phyloP scores from a whole-genome alignment of 2,888 invertebrate species.

The Drosophila putrida region DNA sequence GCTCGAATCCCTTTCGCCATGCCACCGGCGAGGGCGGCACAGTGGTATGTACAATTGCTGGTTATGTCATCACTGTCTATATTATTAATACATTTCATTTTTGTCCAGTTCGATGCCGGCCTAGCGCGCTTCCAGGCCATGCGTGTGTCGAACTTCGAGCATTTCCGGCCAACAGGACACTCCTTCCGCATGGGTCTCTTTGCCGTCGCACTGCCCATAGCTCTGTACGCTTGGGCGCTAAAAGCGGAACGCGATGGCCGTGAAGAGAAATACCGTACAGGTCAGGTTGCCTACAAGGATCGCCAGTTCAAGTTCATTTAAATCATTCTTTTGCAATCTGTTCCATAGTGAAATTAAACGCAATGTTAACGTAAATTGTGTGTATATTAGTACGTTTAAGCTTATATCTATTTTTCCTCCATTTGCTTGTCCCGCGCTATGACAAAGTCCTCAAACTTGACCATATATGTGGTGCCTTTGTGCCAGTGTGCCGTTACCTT shows the following conservation, averaged over 20 bases:
- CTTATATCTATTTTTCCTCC: slow-evolving; percentile 90
- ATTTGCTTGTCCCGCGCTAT: slow-evolving; percentile 95
- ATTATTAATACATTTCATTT: not conserved
- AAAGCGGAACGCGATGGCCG: slow-evolving; percentile 86
- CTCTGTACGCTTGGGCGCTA: slow-evolving; percentile 86
- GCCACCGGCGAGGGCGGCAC: slow-evolving; percentile 89
- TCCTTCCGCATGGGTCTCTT: slow-evolving; percentile 87
- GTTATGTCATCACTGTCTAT: slow-evolving; percentile 84
- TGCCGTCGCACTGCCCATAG: slow-evolving; percentile 87
- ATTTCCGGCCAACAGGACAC: slow-evolving; percentile 89
- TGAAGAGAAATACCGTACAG: slow-evolving; percentile 88
- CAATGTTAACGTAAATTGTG: slow-evolving; percentile 38
- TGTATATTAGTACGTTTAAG: slow-evolving; percentile 8
- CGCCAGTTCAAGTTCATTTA: slow-evolving; percentile 89
- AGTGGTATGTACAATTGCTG: slow-evolving; percentile 87
- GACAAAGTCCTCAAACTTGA: slow-evolving; percentile 98
- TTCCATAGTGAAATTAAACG: slow-evolving; percentile 58
- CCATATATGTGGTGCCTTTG: slow-evolving; percentile 99
- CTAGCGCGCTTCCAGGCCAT: slow-evolving; percentile 91
- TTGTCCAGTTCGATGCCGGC: slow-evolving; percentile 92
- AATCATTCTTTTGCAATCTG: slow-evolving; percentile 58
- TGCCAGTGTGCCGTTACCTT: slow-evolving; percentile 99
- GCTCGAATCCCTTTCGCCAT: slow-evolving; percentile 90
- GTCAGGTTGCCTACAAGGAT: slow-evolving; percentile 91
- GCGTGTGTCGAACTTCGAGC: slow-evolving; percentile 88